Evolutionary conservation across 2,113 vertebrate genomes (phyloP).

Genomic region (Xyliphius kryptos): DNA sequence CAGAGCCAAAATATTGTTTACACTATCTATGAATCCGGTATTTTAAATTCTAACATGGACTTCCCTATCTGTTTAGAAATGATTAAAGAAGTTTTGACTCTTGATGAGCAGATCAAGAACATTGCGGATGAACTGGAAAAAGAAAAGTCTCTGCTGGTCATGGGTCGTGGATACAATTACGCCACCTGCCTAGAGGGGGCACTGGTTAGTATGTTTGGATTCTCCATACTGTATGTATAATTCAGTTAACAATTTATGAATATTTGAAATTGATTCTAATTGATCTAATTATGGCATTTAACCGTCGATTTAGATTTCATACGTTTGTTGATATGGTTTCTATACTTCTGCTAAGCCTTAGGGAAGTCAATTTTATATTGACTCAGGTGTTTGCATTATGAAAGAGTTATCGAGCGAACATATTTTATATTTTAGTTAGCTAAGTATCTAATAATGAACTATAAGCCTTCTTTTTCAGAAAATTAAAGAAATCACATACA

Average conservation of each 20-base stretch:
- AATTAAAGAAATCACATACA: constrained; percentile 98
- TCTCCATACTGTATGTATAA: neutral
- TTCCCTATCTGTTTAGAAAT: constrained; percentile 56
- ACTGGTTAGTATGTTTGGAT: constrained; percentile 68
- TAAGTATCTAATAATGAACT: neutral
- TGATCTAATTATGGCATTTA: too few species aligned
- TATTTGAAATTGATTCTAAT: too few species aligned
- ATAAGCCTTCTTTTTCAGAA: constrained; percentile 64
- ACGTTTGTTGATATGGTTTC: too few species aligned
- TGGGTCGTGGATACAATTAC: constrained; percentile 94
- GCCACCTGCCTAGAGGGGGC: constrained; percentile 95
- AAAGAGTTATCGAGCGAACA: too few species aligned
- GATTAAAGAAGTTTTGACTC: constrained; percentile 81
- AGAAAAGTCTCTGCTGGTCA: constrained; percentile 85
- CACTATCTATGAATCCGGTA: too few species aligned
- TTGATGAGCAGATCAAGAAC: constrained; percentile 82
- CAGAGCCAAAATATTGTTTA: too few species aligned
- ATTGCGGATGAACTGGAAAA: constrained; percentile 84
- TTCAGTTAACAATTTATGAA: neutral
- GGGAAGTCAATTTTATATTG: too few species aligned
- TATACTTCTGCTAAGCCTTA: too few species aligned
- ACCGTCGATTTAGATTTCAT: too few species aligned
- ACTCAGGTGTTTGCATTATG: too few species aligned
- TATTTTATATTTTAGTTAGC: neutral
- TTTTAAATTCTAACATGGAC: too few species aligned